Evolutionary conservation across 2,888 invertebrate genomes (phyloP).

Genomic region (Oxystoma pomonae): DNA sequence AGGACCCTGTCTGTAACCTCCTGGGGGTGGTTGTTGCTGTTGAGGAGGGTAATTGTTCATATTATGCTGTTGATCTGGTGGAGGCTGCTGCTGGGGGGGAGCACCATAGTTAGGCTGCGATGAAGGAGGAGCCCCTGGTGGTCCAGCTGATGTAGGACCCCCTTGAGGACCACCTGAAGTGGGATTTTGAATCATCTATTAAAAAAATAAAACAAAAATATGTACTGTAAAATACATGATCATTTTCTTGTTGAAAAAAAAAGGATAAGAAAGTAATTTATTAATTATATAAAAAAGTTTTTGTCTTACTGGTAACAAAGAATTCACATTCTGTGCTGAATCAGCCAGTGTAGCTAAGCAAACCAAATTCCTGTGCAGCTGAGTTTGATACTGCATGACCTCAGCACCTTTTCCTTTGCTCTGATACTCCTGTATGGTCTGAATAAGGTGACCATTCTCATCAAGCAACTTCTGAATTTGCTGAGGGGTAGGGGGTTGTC

Average conservation of each 20-base stretch:
- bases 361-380: slow-evolving; percentile 91
- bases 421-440: slow-evolving; percentile 95
- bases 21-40: slow-evolving; percentile 42
- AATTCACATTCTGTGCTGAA: slow-evolving; percentile 88
- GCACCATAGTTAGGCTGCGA: slow-evolving; percentile 39
- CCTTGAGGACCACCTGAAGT: slow-evolving; percentile 21
- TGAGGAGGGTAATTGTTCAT: slow-evolving; percentile 47
- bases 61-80: slow-evolving; percentile 42
- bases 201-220: slow-evolving; percentile 1
- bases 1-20: slow-evolving; percentile 39
- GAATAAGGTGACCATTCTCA: slow-evolving; percentile 95
- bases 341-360: slow-evolving; percentile 97
- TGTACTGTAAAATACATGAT: slow-evolving; percentile 4
- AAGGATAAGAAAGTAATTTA: not conserved
- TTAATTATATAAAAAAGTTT: no score
- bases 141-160: slow-evolving; percentile 39
- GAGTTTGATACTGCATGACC: slow-evolving; percentile 90
- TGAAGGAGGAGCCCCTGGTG: slow-evolving; percentile 41
- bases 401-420: slow-evolving; percentile 91
- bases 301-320: slow-evolving; percentile 84
- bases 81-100: slow-evolving; percentile 28
- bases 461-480: slow-evolving; percentile 95
- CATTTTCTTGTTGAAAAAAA: not conserved
- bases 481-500: slow-evolving; percentile 73
- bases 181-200: slow-evolving; percentile 22